Base-by-base conservation (phyloP, 2,888 invertebrate species). In the Pristionchus entomophagus region DNA sequence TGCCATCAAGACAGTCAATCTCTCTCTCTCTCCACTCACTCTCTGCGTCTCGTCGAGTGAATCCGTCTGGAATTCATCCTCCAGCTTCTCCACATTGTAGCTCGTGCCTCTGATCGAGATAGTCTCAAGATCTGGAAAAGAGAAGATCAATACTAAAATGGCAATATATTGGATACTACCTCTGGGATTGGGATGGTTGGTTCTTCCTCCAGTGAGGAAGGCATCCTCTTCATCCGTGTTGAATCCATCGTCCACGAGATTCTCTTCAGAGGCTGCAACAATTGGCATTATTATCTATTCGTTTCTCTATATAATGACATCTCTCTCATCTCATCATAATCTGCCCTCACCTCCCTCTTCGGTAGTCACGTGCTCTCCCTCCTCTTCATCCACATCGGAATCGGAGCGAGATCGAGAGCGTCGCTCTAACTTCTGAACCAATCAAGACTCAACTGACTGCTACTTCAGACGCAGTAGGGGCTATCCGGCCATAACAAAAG, bases 41-140 rank as follows among this genome's bases (percentile, higher is more conserved):
- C 95, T 94, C 94, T 97, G 97, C 0, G 96, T 95, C 10, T 94
- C 93, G 93, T 97, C 96, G 4, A 97, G 65, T 14, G 85, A 51
- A 0, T 49, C 82, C 14, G 88, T 84, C 94, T 53, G 94, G 94
- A 65, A 96, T 93, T 4, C 92, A 89, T 26, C 93, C 90, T 84
- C 83, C 32, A 90, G 51, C 14, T 49, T 82, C 0, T 84, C 87
- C 29, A 89, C 84, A 4, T 73, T 22, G 69, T 89, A 90, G 53
- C 45, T 78, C 80, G 84, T 80, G 5, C 86, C 84, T 22, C 80
- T 56, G 65, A 90, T 88, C 19, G 51, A 26, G 22, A 90, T 87
- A 22, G 53, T 45, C 38, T 88, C 85, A 14, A 85, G 80, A 12
- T 78, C 89, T 88, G 83, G 73, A 89, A 83, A 69, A 22, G 29